These are phyloP conservation scores for Notoglanidium macrostoma DNA, from an alignment of 2,797 vertebrate genomes.

Conservation along the genomic window DNA sequence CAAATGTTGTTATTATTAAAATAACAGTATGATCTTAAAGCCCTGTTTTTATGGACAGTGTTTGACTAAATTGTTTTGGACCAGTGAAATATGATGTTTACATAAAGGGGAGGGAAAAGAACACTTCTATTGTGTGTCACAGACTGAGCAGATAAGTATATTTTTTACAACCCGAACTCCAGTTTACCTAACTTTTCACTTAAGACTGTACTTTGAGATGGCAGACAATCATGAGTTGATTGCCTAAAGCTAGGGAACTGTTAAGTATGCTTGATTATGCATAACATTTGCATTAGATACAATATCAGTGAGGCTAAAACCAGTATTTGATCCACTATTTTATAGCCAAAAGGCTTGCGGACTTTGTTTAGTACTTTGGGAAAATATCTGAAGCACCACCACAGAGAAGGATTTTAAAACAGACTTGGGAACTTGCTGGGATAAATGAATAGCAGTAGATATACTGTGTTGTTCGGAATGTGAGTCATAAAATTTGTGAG, in stretches of 20 bases:
- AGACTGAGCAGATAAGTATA: not conserved
- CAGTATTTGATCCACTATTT: not conserved
- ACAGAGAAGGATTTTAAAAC: not conserved
- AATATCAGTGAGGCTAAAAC: not conserved
- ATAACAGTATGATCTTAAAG: not conserved
- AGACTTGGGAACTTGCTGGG: too few relatives aligned
- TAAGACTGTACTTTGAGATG: slow-evolving; percentile 13
- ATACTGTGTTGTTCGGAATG: not conserved
- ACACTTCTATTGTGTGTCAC: not conserved
- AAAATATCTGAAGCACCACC: not conserved
- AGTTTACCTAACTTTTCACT: not conserved
- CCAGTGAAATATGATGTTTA: slow-evolving; percentile 4
- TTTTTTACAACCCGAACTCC: not conserved
- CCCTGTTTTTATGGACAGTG: not conserved
- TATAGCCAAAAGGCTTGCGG: not conserved
- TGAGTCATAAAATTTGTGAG: not conserved
- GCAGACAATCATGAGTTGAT: not conserved
- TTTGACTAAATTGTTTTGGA: not conserved
- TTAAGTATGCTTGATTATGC: not conserved
- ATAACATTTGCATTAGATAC: not conserved
- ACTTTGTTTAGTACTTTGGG: not conserved
- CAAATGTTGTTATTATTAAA: not conserved
- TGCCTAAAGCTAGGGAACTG: not conserved
- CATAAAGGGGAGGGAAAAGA: not conserved
- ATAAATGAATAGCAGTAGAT: not conserved